phyloP scores from a whole-genome alignment of 2,797 vertebrate genomes.

The Rhinatrema bivittatum region DNA sequence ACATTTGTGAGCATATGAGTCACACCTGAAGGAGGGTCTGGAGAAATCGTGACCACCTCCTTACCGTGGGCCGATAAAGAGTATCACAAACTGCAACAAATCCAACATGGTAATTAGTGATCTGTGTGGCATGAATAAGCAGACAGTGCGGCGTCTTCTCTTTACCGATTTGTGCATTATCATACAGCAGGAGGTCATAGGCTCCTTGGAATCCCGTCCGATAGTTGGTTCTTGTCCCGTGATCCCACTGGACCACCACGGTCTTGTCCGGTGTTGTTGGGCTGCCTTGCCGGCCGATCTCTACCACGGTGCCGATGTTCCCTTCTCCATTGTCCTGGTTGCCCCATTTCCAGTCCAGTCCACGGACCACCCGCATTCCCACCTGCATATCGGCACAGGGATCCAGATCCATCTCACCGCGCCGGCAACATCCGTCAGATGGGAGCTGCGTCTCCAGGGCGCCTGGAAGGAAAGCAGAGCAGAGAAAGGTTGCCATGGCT shows the following conservation, averaged over 20 bases:
- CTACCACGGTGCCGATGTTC: conserved; percentile 89
- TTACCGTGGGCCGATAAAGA: too few relatives aligned
- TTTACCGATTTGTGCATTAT: conserved; percentile 94
- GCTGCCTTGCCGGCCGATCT: conserved; percentile 91
- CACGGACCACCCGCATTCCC: conserved; percentile 93
- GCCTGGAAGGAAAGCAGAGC: too few relatives aligned
- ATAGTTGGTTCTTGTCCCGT: conserved; percentile 92
- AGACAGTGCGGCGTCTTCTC: too few relatives aligned
- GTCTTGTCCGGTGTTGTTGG: conserved; percentile 93
- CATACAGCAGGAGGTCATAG: conserved; percentile 88
- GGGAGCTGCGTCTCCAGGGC: too few relatives aligned
- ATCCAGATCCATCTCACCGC: conserved; percentile 47
- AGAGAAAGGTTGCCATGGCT: too few relatives aligned
- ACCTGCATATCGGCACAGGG: conserved; percentile 84
- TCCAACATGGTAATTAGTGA: too few relatives aligned
- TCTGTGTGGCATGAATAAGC: too few relatives aligned
- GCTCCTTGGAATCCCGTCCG: conserved; percentile 92
- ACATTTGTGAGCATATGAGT: too few relatives aligned
- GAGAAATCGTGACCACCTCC: too few relatives aligned
- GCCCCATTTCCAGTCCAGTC: conserved; percentile 95
- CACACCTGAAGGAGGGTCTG: too few relatives aligned
- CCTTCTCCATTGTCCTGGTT: conserved; percentile 93
- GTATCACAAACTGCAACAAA: too few relatives aligned
- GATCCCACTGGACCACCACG: conserved; percentile 97
- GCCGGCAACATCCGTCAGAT: too few relatives aligned